These are phyloP conservation scores for Orientallactaga bullata DNA, from an alignment of 2,113 vertebrate species.

Conservation along the genomic window DNA sequence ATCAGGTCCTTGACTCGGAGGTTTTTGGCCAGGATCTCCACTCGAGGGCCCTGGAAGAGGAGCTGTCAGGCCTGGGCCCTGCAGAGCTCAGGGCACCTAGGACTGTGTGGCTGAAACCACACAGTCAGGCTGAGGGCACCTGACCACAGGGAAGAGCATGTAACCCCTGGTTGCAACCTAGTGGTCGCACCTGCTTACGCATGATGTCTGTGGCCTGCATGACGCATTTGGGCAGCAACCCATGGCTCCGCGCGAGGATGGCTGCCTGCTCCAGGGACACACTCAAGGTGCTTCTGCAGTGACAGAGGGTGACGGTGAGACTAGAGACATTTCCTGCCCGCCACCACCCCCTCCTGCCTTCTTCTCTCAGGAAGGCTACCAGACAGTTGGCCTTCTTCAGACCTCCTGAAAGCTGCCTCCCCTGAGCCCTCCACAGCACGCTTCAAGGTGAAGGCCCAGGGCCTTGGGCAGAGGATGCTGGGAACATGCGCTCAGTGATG, in stretches of 20 bases:
- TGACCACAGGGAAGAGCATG: rapidly evolving
- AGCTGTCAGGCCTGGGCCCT: background rate
- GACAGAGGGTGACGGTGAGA: rapidly evolving
- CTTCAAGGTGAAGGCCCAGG: background rate
- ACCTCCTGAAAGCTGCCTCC: background rate
- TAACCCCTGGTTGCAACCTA: background rate
- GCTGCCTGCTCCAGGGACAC: conserved; percentile 97
- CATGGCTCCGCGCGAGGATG: conserved; percentile 94
- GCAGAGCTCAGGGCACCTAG: rapidly evolving
- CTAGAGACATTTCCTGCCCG: rapidly evolving
- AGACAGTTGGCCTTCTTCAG: background rate
- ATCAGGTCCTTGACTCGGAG: conserved; percentile 98
- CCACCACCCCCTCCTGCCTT: rapidly evolving
- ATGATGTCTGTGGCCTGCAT: conserved; percentile 99
- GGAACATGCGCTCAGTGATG: rapidly evolving
- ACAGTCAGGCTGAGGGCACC: background rate
- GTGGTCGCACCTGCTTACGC: conserved; percentile 94
- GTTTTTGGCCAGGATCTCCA: conserved; percentile 98
- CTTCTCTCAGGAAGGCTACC: background rate
- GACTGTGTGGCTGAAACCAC: background rate
- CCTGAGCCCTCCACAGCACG: rapidly evolving
- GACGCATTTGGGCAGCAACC: conserved; percentile 95
- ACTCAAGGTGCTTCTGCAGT: conserved; percentile 92
- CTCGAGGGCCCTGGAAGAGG: conserved; percentile 93
- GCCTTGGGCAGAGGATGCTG: rapidly evolving